A percentile compares a stretch with the other conserved stretches of the same genome.
Conservation (phyloP, 2,888 invertebrate species). For the Alcis repandata region DNA sequence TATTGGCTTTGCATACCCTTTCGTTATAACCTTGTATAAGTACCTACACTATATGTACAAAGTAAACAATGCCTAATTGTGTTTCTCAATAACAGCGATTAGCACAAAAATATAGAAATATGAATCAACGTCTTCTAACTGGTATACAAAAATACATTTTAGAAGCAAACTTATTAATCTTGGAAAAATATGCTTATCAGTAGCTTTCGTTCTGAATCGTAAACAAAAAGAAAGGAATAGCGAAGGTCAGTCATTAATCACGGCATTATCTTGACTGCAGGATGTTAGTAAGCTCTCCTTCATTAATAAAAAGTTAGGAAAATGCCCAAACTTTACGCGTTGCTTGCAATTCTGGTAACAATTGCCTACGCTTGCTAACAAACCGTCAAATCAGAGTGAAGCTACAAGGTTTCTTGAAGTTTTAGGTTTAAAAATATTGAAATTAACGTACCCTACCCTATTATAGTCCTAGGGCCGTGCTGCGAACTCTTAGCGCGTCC, state of each 20-base stretch:
- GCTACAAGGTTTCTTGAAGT: background rate
- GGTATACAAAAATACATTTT: background rate
- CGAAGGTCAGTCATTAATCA: conserved; percentile 64
- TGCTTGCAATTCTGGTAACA: conserved; percentile 20
- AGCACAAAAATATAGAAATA: too few species aligned
- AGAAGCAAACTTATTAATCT: conserved; percentile 9
- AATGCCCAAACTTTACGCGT: conserved; percentile 40
- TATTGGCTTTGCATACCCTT: too few species aligned
- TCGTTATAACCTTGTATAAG: too few species aligned
- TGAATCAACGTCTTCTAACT: too few species aligned
- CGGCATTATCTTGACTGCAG: conserved; percentile 60
- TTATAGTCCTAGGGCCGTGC: too few species aligned
- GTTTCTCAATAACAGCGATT: too few species aligned
- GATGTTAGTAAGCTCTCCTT: conserved; percentile 48
- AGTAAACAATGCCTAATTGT: too few species aligned
- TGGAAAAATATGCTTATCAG: conserved; percentile 25
- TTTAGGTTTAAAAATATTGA: too few species aligned
- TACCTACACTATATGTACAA: too few species aligned
- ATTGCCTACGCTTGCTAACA: conserved; percentile 1
- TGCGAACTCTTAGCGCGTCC: too few species aligned
- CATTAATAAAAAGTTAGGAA: conserved; percentile 58
- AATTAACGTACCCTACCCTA: too few species aligned
- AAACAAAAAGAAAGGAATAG: conserved; percentile 53
- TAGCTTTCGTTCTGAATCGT: conserved; percentile 22
- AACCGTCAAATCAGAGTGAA: background rate